phyloP scores from a whole-genome alignment of 2,888 invertebrate species.

The Halocaridina rubra region DNA sequence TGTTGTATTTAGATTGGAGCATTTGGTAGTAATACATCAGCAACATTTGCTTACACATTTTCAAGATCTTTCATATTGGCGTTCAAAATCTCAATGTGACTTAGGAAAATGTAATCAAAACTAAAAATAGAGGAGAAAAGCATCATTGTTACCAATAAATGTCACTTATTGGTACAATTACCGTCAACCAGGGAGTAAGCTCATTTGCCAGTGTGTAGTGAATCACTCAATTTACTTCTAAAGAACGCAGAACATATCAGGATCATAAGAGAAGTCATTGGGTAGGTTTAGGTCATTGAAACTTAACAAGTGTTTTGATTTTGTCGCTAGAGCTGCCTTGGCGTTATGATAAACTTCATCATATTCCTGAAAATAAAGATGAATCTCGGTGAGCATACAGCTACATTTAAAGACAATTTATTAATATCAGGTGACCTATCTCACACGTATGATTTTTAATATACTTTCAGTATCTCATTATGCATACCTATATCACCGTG shows the following conservation, averaged over 20 bases:
- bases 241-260: background rate
- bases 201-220: background rate
- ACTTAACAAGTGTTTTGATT: background rate
- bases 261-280: background rate
- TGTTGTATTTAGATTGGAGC: too few species aligned
- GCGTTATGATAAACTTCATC: slow-evolving; percentile 36
- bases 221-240: background rate
- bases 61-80: too few species aligned
- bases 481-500: too few species aligned
- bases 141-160: background rate
- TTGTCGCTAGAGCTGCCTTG: background rate
- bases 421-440: too few species aligned
- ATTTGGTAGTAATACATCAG: too few species aligned
- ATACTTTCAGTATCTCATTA: too few species aligned
- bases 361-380: slow-evolving; percentile 39
- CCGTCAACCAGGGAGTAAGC: background rate
- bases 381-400: too few species aligned
- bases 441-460: too few species aligned
- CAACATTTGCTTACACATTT: too few species aligned
- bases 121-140: background rate
- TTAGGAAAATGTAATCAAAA: too few species aligned
- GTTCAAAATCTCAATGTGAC: too few species aligned
- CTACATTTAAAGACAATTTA: too few species aligned
- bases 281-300: slow-evolving; percentile 27
- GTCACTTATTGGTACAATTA: background rate